These are phyloP conservation scores for Lithobates pipiens DNA, from an alignment of 2,797 vertebrate genomes.

Conservation along the genomic window DNA sequence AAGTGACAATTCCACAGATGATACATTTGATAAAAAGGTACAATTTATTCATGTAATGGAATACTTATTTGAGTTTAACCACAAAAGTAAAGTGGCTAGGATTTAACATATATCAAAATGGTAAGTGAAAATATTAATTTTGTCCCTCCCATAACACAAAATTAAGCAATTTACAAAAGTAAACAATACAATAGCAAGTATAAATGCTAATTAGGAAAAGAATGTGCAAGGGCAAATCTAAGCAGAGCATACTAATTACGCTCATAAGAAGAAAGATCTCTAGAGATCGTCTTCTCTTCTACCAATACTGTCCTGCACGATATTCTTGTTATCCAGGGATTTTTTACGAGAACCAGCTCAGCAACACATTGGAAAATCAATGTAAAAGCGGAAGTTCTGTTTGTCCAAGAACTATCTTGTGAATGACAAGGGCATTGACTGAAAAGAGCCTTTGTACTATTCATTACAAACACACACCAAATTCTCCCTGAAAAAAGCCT, in stretches of 20 bases:
- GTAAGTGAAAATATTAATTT: background rate
- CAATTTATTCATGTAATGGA: background rate
- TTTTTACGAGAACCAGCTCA: background rate
- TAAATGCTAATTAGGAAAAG: constrained; percentile 22
- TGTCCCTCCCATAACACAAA: background rate
- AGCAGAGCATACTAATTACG: constrained; percentile 27
- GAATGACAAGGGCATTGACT: constrained; percentile 1
- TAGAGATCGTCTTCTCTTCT: background rate
- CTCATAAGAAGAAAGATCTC: background rate
- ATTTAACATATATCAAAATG: background rate
- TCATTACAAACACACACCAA: constrained; percentile 14
- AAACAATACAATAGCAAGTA: constrained; percentile 20
- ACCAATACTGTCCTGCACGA: background rate
- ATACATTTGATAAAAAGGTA: background rate
- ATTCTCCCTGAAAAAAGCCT: background rate
- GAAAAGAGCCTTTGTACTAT: constrained; percentile 15
- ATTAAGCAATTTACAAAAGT: constrained; percentile 14
- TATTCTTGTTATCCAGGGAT: constrained; percentile 14
- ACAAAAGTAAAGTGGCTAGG: background rate
- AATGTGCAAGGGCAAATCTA: background rate
- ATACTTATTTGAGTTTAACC: background rate
- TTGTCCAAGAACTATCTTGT: background rate
- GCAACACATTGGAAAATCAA: background rate
- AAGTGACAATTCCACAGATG: background rate
- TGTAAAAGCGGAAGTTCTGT: background rate